These are phyloP conservation scores for Sussaba pulchella DNA, from an alignment of 2,888 invertebrate genomes.

Conservation along the genomic window DNA sequence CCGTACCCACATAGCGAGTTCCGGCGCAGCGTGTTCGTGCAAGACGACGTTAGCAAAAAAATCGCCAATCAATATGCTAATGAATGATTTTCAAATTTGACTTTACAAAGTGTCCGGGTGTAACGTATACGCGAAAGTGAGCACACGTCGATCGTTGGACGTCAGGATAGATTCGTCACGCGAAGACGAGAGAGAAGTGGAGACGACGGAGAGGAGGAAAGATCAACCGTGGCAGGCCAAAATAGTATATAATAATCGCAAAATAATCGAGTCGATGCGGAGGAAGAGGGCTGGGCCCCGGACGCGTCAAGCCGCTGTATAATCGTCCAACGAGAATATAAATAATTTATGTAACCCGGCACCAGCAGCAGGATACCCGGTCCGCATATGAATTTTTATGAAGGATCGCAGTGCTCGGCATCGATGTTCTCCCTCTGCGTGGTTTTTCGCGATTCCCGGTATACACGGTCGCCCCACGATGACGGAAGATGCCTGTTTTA, in stretches of 20 bases:
- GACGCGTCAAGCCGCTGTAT: constrained; percentile 53
- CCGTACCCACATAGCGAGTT: neutral
- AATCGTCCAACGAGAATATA: constrained; percentile 69
- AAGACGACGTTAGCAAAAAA: constrained; percentile 33
- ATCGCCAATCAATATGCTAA: constrained; percentile 72
- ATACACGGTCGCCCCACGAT: constrained; percentile 29
- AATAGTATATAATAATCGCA: constrained; percentile 66
- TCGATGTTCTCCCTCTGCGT: constrained; percentile 40
- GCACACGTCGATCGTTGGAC: constrained; percentile 45
- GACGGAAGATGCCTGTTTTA: constrained; percentile 14
- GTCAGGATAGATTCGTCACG: constrained; percentile 65
- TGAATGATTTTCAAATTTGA: constrained; percentile 62
- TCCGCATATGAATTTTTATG: constrained; percentile 72
- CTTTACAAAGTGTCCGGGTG: constrained; percentile 51
- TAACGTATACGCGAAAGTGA: constrained; percentile 32
- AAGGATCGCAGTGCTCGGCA: constrained; percentile 64
- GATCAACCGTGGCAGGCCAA: constrained; percentile 8
- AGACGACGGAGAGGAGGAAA: constrained; percentile 28
- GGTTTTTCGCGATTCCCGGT: constrained; percentile 59
- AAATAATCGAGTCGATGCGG: constrained; percentile 65
- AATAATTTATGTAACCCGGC: constrained; percentile 71
- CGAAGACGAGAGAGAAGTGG: constrained; percentile 58
- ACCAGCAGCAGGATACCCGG: constrained; percentile 50
- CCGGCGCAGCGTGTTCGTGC: neutral
- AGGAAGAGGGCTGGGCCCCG: constrained; percentile 39